Evolutionary conservation across 2,888 invertebrate genomes (phyloP).

Genomic region (Campoplex capitator): DNA sequence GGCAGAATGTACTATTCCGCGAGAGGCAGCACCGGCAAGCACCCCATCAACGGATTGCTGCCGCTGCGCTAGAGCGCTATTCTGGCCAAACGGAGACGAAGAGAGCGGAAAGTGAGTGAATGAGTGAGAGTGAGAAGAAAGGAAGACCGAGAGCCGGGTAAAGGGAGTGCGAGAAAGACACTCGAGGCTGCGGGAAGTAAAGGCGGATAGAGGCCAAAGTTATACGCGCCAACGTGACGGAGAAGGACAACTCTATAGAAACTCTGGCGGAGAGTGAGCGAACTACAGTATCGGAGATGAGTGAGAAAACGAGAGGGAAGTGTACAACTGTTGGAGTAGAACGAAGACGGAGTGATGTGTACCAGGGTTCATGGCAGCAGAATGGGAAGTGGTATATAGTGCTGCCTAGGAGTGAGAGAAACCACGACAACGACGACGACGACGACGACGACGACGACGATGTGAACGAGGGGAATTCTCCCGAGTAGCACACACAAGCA

Average conservation of each 20-base stretch:
- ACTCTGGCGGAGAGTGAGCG: slow-evolving; percentile 39
- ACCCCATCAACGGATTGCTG: slow-evolving; percentile 68
- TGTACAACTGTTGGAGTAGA: slow-evolving; percentile 27
- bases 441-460: slow-evolving; percentile 38
- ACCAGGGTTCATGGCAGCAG: slow-evolving; percentile 65
- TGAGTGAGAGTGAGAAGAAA: neutral
- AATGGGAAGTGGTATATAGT: slow-evolving; percentile 60
- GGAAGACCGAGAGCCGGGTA: slow-evolving; percentile 17
- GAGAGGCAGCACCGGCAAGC: slow-evolving; percentile 63
- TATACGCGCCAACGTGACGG: slow-evolving; percentile 51
- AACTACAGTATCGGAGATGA: slow-evolving; percentile 26
- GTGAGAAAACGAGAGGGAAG: slow-evolving; percentile 45
- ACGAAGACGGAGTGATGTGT: slow-evolving; percentile 47
- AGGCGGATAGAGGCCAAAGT: slow-evolving; percentile 38
- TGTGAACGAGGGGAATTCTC: slow-evolving; percentile 54
- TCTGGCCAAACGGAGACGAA: slow-evolving; percentile 31
- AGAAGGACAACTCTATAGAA: slow-evolving; percentile 57
- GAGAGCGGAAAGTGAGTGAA: slow-evolving; percentile 11
- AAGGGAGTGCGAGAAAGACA: slow-evolving; percentile 7
- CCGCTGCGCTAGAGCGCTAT: slow-evolving; percentile 44
- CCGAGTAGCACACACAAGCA: slow-evolving; percentile 9
- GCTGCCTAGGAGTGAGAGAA: slow-evolving; percentile 55
- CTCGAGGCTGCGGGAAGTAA: slow-evolving; percentile 35
- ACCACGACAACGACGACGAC: slow-evolving; percentile 37
- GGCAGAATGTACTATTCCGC: slow-evolving; percentile 50